Evolutionary conservation across 1,140 invertebrate genomes (phyloP).

Genomic region (Tenebrio molitor): DNA sequence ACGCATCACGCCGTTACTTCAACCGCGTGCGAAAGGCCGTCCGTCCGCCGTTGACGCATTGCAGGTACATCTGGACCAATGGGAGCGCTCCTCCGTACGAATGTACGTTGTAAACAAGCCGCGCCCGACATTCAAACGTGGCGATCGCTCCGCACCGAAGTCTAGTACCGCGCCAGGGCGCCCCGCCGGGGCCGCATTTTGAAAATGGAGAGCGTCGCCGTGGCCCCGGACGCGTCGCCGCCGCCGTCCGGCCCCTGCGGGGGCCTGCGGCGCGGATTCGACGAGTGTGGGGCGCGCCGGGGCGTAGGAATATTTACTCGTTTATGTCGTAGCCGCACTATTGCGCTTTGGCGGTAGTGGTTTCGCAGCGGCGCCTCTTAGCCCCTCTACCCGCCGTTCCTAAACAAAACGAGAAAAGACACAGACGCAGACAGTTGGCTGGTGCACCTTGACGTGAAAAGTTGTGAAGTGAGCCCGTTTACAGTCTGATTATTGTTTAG

Average conservation of each 20-base stretch:
- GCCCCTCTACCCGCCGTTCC: constrained; percentile 50
- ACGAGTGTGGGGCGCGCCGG: neutral
- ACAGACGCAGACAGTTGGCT: constrained; percentile 67
- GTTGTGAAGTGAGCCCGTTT: constrained; percentile 66
- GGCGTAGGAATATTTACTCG: constrained; percentile 64
- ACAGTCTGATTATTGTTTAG: constrained; percentile 56
- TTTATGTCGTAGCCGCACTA: constrained; percentile 64
- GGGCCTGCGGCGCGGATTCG: neutral
- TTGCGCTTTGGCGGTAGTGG: constrained; percentile 61
- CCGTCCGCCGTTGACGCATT: constrained; percentile 77
- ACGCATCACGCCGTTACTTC: constrained; percentile 55
- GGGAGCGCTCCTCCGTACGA: constrained; percentile 66
- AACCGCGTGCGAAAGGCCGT: constrained; percentile 59
- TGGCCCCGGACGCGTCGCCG: neutral
- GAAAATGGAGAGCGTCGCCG: neutral
- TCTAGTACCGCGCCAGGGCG: constrained; percentile 65
- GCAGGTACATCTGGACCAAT: constrained; percentile 84
- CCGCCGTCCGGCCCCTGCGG: neutral
- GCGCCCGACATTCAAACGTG: constrained; percentile 73
- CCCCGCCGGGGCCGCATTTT: neutral
- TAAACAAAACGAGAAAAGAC: constrained; percentile 63
- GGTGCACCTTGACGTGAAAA: constrained; percentile 70
- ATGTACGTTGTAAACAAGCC: constrained; percentile 75
- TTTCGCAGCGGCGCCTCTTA: constrained; percentile 51
- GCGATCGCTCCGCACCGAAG: constrained; percentile 69